A percentile compares a stretch with the other conserved stretches of the same genome.
Evolutionary conservation across 2,797 vertebrate genomes (phyloP).

Genomic region (Mycteria americana): DNA sequence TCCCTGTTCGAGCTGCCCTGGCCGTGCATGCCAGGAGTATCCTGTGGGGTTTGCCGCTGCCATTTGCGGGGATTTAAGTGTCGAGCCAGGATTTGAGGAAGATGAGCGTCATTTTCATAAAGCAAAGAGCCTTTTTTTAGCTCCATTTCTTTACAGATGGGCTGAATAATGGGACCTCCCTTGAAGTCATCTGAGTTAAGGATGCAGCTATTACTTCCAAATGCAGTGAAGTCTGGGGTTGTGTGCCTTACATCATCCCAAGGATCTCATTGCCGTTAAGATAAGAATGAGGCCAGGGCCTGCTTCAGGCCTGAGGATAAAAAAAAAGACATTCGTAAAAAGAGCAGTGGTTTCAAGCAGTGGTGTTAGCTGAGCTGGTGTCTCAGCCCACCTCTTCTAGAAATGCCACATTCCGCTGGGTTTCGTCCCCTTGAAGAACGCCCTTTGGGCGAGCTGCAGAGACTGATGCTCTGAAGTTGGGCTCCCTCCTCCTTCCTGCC

Average conservation of each 20-base stretch:
- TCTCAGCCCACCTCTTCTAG: neutral
- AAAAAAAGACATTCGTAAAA: neutral
- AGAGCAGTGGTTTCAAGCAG: neutral
- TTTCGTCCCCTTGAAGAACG: neutral
- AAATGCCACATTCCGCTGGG: neutral
- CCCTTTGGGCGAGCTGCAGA: neutral
- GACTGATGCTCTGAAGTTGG: neutral
- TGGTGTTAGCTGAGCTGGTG: neutral
- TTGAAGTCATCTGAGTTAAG: neutral
- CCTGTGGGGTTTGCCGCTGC: neutral
- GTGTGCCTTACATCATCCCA: neutral
- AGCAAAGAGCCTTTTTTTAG: neutral
- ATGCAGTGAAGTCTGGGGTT: neutral
- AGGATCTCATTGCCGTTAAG: neutral
- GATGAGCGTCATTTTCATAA: neutral
- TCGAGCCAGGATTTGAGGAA: neutral
- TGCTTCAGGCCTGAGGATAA: neutral
- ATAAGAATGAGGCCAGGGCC: neutral
- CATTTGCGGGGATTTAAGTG: neutral
- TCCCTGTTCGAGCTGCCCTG: neutral
- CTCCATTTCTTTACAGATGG: neutral
- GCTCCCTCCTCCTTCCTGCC: neutral
- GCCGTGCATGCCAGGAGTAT: fast-evolving
- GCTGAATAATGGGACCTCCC: slow-evolving; percentile 9
- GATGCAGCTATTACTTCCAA: slow-evolving; percentile 25